phyloP scores from a whole-genome alignment of 2,113 vertebrate genomes.

The Uria lomvia region DNA sequence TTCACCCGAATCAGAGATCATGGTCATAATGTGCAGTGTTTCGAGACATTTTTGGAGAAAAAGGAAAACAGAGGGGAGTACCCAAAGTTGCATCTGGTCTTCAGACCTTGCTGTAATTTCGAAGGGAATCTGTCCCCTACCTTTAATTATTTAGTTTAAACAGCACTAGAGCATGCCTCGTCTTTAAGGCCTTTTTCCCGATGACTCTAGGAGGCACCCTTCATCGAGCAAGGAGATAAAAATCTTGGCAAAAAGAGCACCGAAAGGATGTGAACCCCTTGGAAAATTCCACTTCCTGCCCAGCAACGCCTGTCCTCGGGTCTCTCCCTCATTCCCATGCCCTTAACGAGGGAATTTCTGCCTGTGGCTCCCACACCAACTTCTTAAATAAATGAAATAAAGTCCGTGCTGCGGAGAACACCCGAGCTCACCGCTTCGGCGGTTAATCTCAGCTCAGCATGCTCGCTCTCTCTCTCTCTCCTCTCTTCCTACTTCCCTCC shows the following conservation, averaged over 20 bases:
- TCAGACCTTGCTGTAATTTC: not conserved
- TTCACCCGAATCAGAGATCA: not conserved
- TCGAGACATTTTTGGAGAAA: not conserved
- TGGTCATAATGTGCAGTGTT: not conserved
- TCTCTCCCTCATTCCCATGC: slow-evolving; percentile 51
- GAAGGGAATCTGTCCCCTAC: not conserved
- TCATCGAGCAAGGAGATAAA: not conserved
- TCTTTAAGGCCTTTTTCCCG: not conserved
- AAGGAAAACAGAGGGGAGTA: not conserved
- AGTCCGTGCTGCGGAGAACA: not conserved
- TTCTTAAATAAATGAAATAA: not conserved
- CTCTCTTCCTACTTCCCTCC: slow-evolving; percentile 58
- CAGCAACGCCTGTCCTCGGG: slow-evolving; percentile 48
- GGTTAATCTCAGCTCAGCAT: not conserved
- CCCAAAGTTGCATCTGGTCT: not conserved
- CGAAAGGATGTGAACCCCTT: slow-evolving; percentile 57
- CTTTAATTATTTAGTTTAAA: not conserved
- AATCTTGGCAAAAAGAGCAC: slow-evolving; percentile 30
- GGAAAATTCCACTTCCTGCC: slow-evolving; percentile 65
- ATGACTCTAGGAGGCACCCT: slow-evolving; percentile 42
- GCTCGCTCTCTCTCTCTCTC: not conserved
- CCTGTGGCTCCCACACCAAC: slow-evolving; percentile 15
- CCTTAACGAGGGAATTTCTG: not conserved
- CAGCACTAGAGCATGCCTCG: not conserved
- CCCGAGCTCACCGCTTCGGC: not conserved